These are phyloP conservation scores for Sphaerolaimus hirsutus DNA, from an alignment of 2,888 invertebrate genomes.

Conservation along the genomic window DNA sequence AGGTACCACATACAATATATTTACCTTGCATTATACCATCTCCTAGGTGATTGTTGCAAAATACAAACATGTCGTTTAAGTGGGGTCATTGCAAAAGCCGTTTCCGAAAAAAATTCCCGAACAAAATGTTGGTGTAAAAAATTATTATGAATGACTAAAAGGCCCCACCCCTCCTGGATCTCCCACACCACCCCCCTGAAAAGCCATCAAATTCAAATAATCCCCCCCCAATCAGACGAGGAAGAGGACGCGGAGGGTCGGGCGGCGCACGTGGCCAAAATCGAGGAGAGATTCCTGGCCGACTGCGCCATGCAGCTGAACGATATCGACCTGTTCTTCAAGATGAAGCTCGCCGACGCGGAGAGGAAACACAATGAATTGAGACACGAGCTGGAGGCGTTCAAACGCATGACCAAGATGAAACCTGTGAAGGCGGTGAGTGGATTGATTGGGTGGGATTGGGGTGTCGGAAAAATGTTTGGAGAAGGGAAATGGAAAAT, in stretches of 20 bases:
- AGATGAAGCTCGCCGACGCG: conserved; percentile 77
- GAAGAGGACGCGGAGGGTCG: not conserved
- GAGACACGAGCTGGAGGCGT: conserved; percentile 43
- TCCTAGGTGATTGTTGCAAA: no score
- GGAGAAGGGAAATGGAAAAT: not conserved
- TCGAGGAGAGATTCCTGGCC: conserved; percentile 80
- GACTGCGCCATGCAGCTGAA: conserved; percentile 67
- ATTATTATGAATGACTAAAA: no score
- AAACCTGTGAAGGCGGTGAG: not conserved
- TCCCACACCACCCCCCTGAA: no score
- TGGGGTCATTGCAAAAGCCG: no score
- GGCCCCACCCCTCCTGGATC: no score
- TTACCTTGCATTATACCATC: no score
- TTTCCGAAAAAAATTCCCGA: no score
- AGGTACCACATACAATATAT: no score
- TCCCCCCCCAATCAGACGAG: no score
- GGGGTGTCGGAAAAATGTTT: not conserved
- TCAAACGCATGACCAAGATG: not conserved
- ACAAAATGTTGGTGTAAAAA: no score
- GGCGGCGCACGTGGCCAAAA: conserved; percentile 34
- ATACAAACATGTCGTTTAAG: no score
- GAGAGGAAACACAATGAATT: conserved; percentile 72
- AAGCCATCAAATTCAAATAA: no score
- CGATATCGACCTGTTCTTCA: conserved; percentile 78
- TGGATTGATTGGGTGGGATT: not conserved